These are phyloP conservation scores for Otolemur crassicaudatus DNA, from an alignment of 2,797 vertebrate genomes.

Conservation along the genomic window DNA sequence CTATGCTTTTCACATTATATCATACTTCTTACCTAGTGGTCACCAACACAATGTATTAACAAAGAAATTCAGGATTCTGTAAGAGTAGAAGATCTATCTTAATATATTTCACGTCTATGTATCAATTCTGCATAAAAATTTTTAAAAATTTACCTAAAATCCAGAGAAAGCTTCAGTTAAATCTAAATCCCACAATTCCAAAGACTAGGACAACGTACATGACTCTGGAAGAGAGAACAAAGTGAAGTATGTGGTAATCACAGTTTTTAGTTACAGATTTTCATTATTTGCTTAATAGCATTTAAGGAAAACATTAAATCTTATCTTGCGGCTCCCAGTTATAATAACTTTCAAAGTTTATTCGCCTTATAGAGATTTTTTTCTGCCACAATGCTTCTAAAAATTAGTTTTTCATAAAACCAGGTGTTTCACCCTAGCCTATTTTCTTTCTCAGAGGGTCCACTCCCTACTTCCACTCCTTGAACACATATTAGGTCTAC, in stretches of 20 bases:
- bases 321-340: slow-evolving; percentile 13
- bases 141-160: slow-evolving; percentile 11
- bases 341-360: neutral
- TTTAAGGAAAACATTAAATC: slow-evolving; percentile 7
- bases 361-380: neutral
- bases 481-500: neutral
- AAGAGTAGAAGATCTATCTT: neutral
- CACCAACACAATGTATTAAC: neutral
- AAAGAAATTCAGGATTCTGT: neutral
- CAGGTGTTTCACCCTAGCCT: neutral
- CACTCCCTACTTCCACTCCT: neutral
- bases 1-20: neutral
- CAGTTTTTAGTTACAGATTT: neutral
- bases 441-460: slow-evolving; percentile 18
- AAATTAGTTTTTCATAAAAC: slow-evolving; percentile 44
- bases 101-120: neutral
- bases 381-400: neutral
- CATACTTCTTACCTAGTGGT: neutral
- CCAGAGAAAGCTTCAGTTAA: slow-evolving; percentile 10
- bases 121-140: neutral
- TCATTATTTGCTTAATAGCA: slow-evolving; percentile 13
- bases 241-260: neutral
- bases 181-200: neutral
- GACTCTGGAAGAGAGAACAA: neutral
- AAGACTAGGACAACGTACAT: neutral